Percentiles rank a stretch among this genome's conserved stretches.
Conservation (phyloP, 2,888 invertebrate species). For the Lottia gigantea region DNA sequence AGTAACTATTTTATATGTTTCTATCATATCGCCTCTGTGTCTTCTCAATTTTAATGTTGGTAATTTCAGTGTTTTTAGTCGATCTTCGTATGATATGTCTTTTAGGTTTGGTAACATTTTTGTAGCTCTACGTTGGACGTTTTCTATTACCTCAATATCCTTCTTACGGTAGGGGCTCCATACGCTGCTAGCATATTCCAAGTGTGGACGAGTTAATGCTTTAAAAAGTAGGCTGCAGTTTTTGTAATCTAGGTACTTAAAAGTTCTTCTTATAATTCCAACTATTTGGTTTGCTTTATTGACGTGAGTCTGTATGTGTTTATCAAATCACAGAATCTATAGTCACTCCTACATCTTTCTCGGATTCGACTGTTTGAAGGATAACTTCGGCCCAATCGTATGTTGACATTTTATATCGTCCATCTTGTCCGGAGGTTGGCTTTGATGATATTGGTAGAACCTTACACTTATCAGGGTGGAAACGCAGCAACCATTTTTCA, state of each 20-base stretch:
- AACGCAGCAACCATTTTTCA: no score
- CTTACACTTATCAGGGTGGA: no score
- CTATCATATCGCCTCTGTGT: no score
- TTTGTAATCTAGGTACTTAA: constrained; percentile 1
- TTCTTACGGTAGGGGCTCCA: constrained; percentile 23
- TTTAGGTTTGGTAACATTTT: no score
- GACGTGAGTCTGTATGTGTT: constrained; percentile 11
- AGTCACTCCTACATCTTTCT: constrained; percentile 21
- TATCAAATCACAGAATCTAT: constrained; percentile 16
- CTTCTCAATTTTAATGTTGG: no score
- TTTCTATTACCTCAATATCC: no score
- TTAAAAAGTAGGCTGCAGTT: constrained; percentile 19
- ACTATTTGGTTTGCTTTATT: constrained; percentile 17
- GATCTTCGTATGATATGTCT: no score
- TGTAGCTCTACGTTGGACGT: no score
- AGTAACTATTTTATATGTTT: no score
- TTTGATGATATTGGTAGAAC: no score
- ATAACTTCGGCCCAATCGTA: neutral
- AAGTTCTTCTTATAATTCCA: constrained; percentile 13
- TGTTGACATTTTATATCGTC: neutral
- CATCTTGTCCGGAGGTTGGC: no score
- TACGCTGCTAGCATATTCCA: constrained; percentile 23
- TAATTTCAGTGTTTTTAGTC: no score
- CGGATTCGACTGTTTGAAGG: constrained; percentile 5
- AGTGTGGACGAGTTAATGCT: constrained; percentile 19